phyloP scores from a whole-genome alignment of 1,140 invertebrate species.

The Neuroterus valhalla region DNA sequence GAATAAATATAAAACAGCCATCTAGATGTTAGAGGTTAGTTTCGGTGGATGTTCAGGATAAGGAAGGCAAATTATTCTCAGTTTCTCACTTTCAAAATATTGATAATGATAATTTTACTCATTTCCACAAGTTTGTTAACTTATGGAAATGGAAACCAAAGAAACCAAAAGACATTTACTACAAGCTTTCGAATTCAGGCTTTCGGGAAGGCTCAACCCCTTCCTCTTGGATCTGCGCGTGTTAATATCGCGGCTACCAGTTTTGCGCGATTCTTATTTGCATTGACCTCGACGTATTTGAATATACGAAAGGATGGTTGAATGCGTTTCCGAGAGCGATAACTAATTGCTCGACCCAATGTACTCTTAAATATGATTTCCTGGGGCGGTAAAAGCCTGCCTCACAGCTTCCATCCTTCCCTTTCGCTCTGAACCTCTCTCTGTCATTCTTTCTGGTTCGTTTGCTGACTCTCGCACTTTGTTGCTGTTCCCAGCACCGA shows the following conservation, averaged over 20 bases:
- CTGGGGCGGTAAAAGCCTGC: constrained; percentile 49
- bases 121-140: no score
- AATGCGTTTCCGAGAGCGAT: constrained; percentile 53
- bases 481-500: constrained; percentile 46
- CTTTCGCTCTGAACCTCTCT: not conserved
- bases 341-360: constrained; percentile 60
- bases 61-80: no score
- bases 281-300: constrained; percentile 54
- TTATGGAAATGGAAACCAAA: no score
- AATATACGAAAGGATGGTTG: constrained; percentile 50
- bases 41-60: no score
- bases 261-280: constrained; percentile 56
- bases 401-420: constrained; percentile 28
- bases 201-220: no score
- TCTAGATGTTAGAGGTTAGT: no score
- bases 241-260: constrained; percentile 53
- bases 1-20: no score
- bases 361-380: constrained; percentile 63
- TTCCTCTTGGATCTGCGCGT: no score
- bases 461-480: constrained; percentile 33
- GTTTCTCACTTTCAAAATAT: no score
- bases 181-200: no score
- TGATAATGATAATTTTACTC: no score
- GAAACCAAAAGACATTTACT: no score
- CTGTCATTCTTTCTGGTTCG: not conserved